phyloP scores from a whole-genome alignment of 1,140 invertebrate species.

The Drosophila azteca region DNA sequence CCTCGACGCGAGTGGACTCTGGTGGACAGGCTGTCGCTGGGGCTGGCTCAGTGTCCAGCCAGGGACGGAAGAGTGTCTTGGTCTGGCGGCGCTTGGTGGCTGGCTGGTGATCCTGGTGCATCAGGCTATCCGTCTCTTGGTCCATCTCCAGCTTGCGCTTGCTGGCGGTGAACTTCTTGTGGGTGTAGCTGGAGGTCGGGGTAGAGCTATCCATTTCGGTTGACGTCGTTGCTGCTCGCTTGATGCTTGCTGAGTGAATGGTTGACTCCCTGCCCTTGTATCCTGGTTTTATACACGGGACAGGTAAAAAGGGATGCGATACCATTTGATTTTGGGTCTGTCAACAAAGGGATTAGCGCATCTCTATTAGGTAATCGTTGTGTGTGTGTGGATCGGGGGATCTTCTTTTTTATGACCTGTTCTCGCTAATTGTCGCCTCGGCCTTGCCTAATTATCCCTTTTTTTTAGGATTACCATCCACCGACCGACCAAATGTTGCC shows the following conservation, averaged over 20 bases:
- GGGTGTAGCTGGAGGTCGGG: slow-evolving; percentile 38
- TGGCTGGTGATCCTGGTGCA: background rate
- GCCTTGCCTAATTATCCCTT: slow-evolving; percentile 23
- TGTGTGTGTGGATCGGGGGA: slow-evolving; percentile 1
- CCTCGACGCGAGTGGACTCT: background rate
- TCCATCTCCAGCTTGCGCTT: slow-evolving; percentile 59
- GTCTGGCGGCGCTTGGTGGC: slow-evolving; percentile 44
- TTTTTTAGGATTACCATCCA: slow-evolving; percentile 41
- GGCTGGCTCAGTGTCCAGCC: slow-evolving; percentile 35
- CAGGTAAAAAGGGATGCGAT: slow-evolving; percentile 46
- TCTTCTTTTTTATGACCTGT: slow-evolving; percentile 51
- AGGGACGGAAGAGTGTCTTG: slow-evolving; percentile 57
- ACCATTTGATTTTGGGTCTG: slow-evolving; percentile 10
- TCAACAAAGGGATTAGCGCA: slow-evolving; percentile 65
- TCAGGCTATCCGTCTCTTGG: slow-evolving; percentile 27
- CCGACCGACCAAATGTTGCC: slow-evolving; percentile 18
- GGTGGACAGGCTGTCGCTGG: background rate
- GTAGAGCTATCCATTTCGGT: slow-evolving; percentile 10
- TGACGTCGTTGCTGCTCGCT: slow-evolving; percentile 39
- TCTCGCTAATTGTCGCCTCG: slow-evolving; percentile 40
- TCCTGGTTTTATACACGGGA: slow-evolving; percentile 60
- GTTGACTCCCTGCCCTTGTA: slow-evolving; percentile 26
- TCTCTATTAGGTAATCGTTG: slow-evolving; percentile 52
- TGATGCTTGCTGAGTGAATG: slow-evolving; percentile 59
- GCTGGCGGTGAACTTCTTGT: slow-evolving; percentile 56